Evolutionary conservation across 37 sponge, comb jelly and placozoan species (phyloP), one percentile per base, ranked within the genome.

Genomic region (Tethya wilhelma): DNA sequence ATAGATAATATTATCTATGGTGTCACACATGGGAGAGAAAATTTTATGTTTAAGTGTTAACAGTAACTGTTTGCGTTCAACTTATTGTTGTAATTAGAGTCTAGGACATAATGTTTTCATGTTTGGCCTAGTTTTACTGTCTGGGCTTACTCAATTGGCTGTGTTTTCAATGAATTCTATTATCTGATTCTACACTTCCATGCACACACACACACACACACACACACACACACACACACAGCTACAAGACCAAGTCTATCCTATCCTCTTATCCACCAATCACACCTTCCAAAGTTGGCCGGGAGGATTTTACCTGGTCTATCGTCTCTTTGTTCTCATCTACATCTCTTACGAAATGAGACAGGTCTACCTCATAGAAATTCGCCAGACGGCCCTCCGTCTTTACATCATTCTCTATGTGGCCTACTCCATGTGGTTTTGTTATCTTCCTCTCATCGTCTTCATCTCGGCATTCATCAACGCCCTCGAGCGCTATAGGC

Each of bases 301-400:
- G 17, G 89, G 89, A 0, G 84, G 79, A 20, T 26, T 91, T 44
- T 82, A 78, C 29, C 76, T 87, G 19, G 53, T 53, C 11, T 81
- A 73, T 36, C 79, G 92, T 2, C 32, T 77, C 49, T 36, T 87
- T 9, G 38, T 87, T 3, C 76, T 87, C 8, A 29, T 79, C 38
- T 91, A 86, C 67, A 32, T 72, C 19, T 72, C 83, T 40, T 91
- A 77, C 69, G 84, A 84, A 45, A 63, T 91, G 69, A 67, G 84
- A 32, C 80, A 82, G 64, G 81, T 64, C 2, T 87, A 87, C 60
- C 79, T 83, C 37, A 84, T 89, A 34, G 92, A 91, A 75, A 83
- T 84, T 44, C 71, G 64, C 4, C 74, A 41, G 14, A 12, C 53
- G 0, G 74, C 66, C 17, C 67, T 87, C 29, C 42, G 30, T 1